A percentile compares a stretch with the other conserved stretches of the same genome.
Conservation (phyloP, 1,140 invertebrate genomes). For the Aphidius ervi region DNA sequence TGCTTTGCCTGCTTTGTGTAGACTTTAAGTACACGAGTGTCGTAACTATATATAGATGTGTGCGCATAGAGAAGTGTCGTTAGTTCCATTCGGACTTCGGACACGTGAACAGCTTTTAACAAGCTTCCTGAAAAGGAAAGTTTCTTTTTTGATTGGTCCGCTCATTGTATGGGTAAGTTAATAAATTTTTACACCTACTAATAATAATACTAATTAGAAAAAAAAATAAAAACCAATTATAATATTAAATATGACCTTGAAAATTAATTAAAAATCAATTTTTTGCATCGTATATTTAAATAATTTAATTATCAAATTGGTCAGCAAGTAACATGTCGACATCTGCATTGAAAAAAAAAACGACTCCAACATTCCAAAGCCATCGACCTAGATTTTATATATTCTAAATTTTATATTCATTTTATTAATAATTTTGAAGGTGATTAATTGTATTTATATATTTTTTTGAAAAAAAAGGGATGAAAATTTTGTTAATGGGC, state of each 20-base stretch:
- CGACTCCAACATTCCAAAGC: neutral
- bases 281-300: no score
- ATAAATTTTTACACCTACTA: neutral
- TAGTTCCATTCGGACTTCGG: conserved; percentile 44
- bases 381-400: neutral
- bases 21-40: no score
- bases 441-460: no score
- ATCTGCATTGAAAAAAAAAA: no score
- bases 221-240: no score
- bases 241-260: no score
- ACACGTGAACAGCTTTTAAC: conserved; percentile 29
- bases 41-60: conserved; percentile 22
- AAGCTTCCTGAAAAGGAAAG: conserved; percentile 37
- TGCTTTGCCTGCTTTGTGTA: no score
- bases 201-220: neutral
- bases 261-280: no score
- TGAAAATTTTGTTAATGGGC: no score
- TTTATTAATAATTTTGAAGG: neutral
- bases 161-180: conserved; percentile 53
- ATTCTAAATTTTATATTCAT: neutral
- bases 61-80: conserved; percentile 22
- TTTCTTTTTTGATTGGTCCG: conserved; percentile 53
- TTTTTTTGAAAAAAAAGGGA: neutral
- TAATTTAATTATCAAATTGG: no score
- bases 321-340: no score